Conservation (phyloP, 30 jellyfish, hydroid and myxozoan species). For the Pelagia noctiluca region DNA sequence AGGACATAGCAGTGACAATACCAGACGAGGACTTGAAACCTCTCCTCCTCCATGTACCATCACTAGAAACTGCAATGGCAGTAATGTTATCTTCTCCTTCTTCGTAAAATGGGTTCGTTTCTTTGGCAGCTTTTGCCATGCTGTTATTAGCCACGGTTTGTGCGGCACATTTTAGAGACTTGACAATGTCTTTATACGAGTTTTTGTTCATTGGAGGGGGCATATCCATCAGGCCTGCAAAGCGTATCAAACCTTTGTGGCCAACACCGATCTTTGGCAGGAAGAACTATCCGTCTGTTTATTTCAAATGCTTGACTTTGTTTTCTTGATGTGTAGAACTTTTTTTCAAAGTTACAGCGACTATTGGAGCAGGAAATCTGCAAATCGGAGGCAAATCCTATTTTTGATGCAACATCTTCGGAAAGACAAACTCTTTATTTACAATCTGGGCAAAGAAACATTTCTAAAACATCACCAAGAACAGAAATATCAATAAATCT, state of each 20-base stretch:
- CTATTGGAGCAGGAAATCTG: no score
- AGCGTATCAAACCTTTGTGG: constrained; percentile 8
- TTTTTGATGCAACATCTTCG: no score
- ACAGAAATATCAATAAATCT: no score
- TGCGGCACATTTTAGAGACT: not conserved
- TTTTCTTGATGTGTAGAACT: no score
- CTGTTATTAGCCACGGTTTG: constrained; percentile 16
- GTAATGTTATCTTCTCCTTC: not conserved
- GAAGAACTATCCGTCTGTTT: constrained; percentile 8
- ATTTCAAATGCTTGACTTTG: constrained; percentile 42
- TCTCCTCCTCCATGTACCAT: constrained; percentile 58
- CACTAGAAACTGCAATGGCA: constrained; percentile 27
- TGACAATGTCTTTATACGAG: constrained; percentile 8
- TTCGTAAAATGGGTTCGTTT: not conserved
- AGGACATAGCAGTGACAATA: constrained; percentile 13
- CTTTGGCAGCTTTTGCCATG: constrained; percentile 31
- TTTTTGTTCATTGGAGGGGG: constrained; percentile 11
- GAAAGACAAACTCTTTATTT: no score
- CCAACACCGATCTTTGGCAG: constrained; percentile 35
- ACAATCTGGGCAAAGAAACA: no score
- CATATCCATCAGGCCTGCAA: constrained; percentile 30
- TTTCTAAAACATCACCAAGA: no score
- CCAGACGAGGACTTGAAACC: constrained; percentile 44
- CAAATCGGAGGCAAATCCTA: no score
- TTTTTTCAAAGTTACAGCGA: no score